phyloP scores from a whole-genome alignment of 2,113 vertebrate species.

The Lagopus muta region DNA sequence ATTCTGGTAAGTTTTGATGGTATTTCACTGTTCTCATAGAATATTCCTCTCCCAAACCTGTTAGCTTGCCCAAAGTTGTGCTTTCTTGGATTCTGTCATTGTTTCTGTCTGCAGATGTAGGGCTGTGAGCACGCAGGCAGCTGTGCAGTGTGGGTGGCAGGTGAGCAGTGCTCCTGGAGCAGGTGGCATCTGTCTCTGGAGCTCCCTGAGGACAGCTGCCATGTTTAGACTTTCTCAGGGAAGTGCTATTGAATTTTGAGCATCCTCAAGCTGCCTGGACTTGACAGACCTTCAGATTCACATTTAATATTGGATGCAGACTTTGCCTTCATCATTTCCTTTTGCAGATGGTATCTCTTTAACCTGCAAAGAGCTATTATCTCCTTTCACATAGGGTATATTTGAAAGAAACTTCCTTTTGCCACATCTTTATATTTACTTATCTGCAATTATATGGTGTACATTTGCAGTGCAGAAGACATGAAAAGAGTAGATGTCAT shows the following conservation, averaged over 20 bases:
- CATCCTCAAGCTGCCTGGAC: neutral
- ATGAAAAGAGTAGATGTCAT: neutral
- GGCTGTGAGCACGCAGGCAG: neutral
- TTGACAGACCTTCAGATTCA: slow-evolving; percentile 1
- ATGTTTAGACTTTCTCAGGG: neutral
- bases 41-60: neutral
- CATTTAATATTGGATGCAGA: neutral
- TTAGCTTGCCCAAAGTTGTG: neutral
- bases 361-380: neutral
- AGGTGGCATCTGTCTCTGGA: neutral
- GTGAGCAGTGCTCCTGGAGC: neutral
- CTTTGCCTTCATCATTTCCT: neutral
- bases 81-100: neutral
- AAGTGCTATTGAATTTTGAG: neutral
- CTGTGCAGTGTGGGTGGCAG: neutral
- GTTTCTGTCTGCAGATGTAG: neutral
- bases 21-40: neutral
- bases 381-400: neutral
- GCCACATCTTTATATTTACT: neutral
- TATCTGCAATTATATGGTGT: neutral
- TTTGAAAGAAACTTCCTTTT: slow-evolving; percentile 29
- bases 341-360: neutral
- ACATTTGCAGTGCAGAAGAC: neutral
- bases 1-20: neutral
- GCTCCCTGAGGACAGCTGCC: neutral